These are phyloP conservation scores for Delphinus delphis DNA, from an alignment of 2,113 vertebrate genomes.

Conservation along the genomic window DNA sequence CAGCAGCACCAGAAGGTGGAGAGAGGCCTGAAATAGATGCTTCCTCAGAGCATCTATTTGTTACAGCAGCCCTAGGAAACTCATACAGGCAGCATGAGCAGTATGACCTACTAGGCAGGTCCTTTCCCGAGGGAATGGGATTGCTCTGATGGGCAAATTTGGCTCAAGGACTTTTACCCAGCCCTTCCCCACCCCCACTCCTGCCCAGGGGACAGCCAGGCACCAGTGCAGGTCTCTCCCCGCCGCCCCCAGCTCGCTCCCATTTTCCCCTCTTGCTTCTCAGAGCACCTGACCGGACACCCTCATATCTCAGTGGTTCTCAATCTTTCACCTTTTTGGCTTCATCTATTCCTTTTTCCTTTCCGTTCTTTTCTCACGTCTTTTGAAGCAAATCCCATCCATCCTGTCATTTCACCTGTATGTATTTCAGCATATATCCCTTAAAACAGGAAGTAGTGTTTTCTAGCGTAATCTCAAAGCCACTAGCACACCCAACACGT, in stretches of 20 bases:
- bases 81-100: not conserved
- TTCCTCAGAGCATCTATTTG: not conserved
- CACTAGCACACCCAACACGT: not conserved
- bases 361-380: not conserved
- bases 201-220: not conserved
- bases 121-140: not conserved
- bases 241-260: accelerated
- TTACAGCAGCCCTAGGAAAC: not conserved
- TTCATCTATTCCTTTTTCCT: not conserved
- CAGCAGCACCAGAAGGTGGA: not conserved
- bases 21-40: not conserved
- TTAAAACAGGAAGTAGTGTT: not conserved
- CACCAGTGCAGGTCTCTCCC: not conserved
- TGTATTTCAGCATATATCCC: not conserved
- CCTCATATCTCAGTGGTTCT: not conserved
- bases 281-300: not conserved
- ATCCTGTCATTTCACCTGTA: not conserved
- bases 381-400: not conserved
- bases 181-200: accelerated
- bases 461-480: not conserved
- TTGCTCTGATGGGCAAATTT: not conserved
- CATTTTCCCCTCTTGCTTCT: not conserved
- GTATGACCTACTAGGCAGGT: not conserved
- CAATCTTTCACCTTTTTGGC: not conserved
- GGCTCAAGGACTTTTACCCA: not conserved